Conservation (phyloP, 2,888 invertebrate species). For the Biston stratarius region DNA sequence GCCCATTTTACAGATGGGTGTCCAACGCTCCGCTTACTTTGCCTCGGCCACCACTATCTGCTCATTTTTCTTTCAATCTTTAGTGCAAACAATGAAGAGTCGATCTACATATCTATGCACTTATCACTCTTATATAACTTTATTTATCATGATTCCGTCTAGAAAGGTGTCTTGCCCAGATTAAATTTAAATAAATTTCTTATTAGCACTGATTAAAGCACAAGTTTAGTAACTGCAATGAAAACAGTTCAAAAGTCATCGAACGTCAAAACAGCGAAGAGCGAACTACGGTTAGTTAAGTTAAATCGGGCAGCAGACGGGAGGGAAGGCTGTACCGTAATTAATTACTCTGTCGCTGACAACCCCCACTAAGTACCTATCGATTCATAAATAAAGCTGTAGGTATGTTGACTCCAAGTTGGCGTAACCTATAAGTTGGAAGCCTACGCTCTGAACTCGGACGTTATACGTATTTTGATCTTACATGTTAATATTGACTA, state of each 20-base stretch:
- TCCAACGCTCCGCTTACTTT: too few species aligned
- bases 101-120: too few species aligned
- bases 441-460: constrained; percentile 3
- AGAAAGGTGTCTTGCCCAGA: too few species aligned
- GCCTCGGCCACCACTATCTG: too few species aligned
- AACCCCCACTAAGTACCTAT: constrained; percentile 72
- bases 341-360: constrained; percentile 82
- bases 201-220: not conserved
- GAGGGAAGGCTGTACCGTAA: constrained; percentile 69
- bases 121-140: too few species aligned
- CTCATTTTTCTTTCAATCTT: too few species aligned
- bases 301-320: constrained; percentile 65
- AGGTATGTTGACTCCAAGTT: constrained; percentile 31
- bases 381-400: constrained; percentile 68
- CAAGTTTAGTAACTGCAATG: not conserved
- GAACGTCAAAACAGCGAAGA: constrained; percentile 70
- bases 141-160: too few species aligned
- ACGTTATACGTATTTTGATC: constrained; percentile 7
- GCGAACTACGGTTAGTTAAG: constrained; percentile 74
- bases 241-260: constrained; percentile 46
- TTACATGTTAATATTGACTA: not conserved
- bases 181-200: too few species aligned
- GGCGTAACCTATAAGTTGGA: not conserved
- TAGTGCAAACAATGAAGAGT: too few species aligned
- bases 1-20: too few species aligned